phyloP scores from a whole-genome alignment of 2,113 vertebrate genomes.

The Etheostoma cragini region DNA sequence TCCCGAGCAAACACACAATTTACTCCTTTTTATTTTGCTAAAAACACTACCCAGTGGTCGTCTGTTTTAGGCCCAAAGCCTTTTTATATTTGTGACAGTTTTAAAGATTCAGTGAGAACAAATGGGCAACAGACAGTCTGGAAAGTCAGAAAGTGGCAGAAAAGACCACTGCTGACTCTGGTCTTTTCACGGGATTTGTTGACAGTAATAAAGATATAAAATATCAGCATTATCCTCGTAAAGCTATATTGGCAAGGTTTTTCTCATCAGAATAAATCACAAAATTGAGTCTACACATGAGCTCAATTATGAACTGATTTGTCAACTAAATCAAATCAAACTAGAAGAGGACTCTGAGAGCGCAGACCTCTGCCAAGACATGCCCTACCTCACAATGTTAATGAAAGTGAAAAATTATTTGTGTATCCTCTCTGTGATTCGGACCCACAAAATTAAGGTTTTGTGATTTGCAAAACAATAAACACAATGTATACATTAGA shows the following conservation, averaged over 20 bases:
- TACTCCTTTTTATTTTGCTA: not conserved
- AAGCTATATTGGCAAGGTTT: not conserved
- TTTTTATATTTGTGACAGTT: not conserved
- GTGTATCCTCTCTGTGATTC: too few relatives aligned
- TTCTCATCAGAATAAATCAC: not conserved
- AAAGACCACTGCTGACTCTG: not conserved
- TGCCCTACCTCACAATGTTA: too few relatives aligned
- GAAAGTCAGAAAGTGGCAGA: not conserved
- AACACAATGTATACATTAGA: too few relatives aligned
- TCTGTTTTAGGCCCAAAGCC: not conserved
- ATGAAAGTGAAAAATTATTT: too few relatives aligned
- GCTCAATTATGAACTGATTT: too few relatives aligned
- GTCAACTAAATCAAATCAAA: too few relatives aligned
- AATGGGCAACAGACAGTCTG: not conserved
- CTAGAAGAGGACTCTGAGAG: too few relatives aligned
- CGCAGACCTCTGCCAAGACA: too few relatives aligned
- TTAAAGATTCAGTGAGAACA: not conserved
- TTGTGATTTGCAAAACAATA: not conserved
- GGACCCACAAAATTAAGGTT: not conserved
- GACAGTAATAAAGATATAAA: not conserved
- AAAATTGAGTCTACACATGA: too few relatives aligned
- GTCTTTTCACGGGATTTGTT: conserved; percentile 12
- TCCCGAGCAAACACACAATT: not conserved
- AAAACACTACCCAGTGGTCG: too few relatives aligned
- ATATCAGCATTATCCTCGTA: not conserved